phyloP scores from a whole-genome alignment of 1,140 invertebrate species.

The Pantala flavescens region DNA sequence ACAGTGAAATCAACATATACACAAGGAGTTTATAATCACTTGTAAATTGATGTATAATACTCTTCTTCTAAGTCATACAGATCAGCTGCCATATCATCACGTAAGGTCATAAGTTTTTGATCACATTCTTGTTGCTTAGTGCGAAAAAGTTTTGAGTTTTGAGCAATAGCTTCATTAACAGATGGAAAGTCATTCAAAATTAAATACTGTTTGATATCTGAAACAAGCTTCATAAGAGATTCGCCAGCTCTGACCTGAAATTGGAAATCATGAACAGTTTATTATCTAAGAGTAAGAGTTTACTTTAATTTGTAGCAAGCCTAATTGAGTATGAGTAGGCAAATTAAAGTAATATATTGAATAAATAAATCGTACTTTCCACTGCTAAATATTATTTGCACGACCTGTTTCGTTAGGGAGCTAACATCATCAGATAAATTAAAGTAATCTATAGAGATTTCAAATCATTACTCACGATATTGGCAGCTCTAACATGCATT shows the following conservation, averaged over 20 bases:
- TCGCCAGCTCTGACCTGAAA: constrained; percentile 73
- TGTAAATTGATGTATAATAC: constrained; percentile 92
- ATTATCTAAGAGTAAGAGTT: neutral
- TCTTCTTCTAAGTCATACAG: constrained; percentile 95
- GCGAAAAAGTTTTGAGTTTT: constrained; percentile 80
- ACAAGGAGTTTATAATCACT: constrained; percentile 36
- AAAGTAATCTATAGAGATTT: too few species aligned
- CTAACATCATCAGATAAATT: too few species aligned
- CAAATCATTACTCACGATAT: constrained; percentile 55
- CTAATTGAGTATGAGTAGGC: constrained; percentile 1
- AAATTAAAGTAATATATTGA: too few species aligned
- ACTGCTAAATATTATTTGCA: neutral
- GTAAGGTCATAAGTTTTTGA: constrained; percentile 78
- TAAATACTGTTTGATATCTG: constrained; percentile 92
- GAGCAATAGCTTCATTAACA: constrained; percentile 88
- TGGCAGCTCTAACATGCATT: constrained; percentile 90
- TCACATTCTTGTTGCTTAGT: constrained; percentile 86
- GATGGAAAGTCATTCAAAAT: constrained; percentile 96
- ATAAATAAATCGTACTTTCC: neutral
- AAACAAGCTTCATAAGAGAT: constrained; percentile 90
- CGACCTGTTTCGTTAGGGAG: too few species aligned
- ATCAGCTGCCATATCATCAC: constrained; percentile 91
- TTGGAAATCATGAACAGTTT: neutral
- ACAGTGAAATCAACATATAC: neutral
- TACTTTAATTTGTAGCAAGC: neutral